These are phyloP conservation scores for Cheiracanthium punctorium DNA, from an alignment of 2,888 invertebrate species.

Conservation along the genomic window DNA sequence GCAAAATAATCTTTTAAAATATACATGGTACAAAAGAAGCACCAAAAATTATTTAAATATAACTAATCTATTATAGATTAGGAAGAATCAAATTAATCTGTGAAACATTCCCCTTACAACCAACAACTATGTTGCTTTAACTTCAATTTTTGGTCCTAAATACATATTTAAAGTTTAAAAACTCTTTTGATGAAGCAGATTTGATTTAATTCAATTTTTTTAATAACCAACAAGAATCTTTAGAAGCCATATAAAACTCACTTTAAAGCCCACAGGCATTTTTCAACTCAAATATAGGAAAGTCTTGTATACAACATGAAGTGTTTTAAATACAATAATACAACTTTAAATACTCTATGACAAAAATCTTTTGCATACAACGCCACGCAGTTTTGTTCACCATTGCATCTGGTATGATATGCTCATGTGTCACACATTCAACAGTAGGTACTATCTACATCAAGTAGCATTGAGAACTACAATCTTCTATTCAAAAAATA, in stretches of 20 bases:
- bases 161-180: constrained; percentile 54
- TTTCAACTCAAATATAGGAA: constrained; percentile 60
- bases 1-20: constrained; percentile 20
- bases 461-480: constrained; percentile 40
- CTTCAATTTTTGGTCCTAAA: constrained; percentile 53
- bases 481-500: constrained; percentile 33
- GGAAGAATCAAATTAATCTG: constrained; percentile 37
- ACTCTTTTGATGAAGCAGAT: constrained; percentile 38
- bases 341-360: constrained; percentile 57
- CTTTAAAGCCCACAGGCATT: constrained; percentile 66
- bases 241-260: constrained; percentile 58
- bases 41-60: constrained; percentile 63
- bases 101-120: constrained; percentile 47
- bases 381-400: constrained; percentile 19
- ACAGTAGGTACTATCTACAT: constrained; percentile 37
- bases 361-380: constrained; percentile 24
- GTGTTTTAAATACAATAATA: constrained; percentile 66
- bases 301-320: constrained; percentile 63
- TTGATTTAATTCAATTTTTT: constrained; percentile 58
- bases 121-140: constrained; percentile 64
- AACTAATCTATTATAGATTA: constrained; percentile 29
- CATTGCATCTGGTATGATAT: constrained; percentile 43
- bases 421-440: constrained; percentile 24
- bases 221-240: constrained; percentile 55
- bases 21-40: constrained; percentile 61